These are phyloP conservation scores for Mythimna impura DNA, from an alignment of 2,888 invertebrate species.

Conservation along the genomic window DNA sequence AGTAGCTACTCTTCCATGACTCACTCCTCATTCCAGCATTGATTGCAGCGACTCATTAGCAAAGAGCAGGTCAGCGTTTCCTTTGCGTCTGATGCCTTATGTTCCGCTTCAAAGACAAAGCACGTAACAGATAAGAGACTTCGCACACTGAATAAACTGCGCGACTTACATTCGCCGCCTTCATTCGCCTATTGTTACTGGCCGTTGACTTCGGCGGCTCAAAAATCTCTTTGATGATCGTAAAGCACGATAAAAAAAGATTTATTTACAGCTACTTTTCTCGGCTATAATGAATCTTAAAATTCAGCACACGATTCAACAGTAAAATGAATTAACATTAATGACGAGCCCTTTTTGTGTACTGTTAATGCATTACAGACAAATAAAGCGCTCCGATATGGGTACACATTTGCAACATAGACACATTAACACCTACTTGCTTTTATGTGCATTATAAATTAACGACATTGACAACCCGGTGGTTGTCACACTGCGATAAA, in stretches of 20 bases:
- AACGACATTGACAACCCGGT: slow-evolving; percentile 34
- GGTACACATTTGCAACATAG: slow-evolving; percentile 47
- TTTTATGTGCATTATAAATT: slow-evolving; percentile 51
- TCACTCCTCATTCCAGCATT: slow-evolving; percentile 36
- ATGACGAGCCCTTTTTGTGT: slow-evolving; percentile 34
- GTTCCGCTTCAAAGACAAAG: slow-evolving; percentile 45
- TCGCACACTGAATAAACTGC: slow-evolving; percentile 43
- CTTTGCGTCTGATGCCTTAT: slow-evolving; percentile 33
- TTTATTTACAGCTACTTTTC: slow-evolving; percentile 45
- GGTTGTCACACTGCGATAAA: slow-evolving; percentile 38
- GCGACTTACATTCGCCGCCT: slow-evolving; percentile 35
- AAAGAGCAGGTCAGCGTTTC: slow-evolving; percentile 57
- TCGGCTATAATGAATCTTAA: slow-evolving; percentile 29
- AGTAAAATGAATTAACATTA: slow-evolving; percentile 49
- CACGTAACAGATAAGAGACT: slow-evolving; percentile 62
- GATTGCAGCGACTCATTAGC: slow-evolving; percentile 48
- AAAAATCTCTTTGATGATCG: slow-evolving; percentile 40
- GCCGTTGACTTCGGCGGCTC: slow-evolving; percentile 50
- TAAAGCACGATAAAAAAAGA: slow-evolving; percentile 31
- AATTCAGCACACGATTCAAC: slow-evolving; percentile 48
- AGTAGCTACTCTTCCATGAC: slow-evolving; percentile 15
- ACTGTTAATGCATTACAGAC: slow-evolving; percentile 12
- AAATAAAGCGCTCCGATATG: slow-evolving; percentile 27
- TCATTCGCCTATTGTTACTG: slow-evolving; percentile 33
- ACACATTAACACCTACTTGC: slow-evolving; percentile 52